These are phyloP conservation scores for Furcifer pardalis DNA, from an alignment of 2,797 vertebrate species.

Conservation along the genomic window DNA sequence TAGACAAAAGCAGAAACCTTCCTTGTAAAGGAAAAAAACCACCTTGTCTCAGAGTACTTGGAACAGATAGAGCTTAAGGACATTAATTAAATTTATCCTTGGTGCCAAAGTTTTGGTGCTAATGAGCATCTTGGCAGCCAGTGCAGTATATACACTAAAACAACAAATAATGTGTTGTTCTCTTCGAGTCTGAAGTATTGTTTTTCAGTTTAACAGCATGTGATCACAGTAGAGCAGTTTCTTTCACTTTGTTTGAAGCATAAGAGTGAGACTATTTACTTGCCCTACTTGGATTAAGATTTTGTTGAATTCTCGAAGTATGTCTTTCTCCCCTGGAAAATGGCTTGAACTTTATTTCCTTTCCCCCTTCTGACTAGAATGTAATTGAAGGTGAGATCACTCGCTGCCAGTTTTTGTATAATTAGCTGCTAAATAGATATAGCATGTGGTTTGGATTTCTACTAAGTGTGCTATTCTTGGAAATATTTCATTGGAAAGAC, in stretches of 20 bases:
- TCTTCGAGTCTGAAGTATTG: neutral
- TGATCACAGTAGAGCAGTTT: neutral
- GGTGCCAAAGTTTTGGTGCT: slow-evolving; percentile 43
- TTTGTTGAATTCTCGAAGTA: neutral
- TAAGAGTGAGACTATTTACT: neutral
- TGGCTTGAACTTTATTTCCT: slow-evolving; percentile 10
- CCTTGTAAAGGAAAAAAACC: slow-evolving; percentile 47
- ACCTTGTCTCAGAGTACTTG: slow-evolving; percentile 53
- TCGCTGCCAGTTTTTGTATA: neutral
- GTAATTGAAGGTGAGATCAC: slow-evolving; percentile 36
- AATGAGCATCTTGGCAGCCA: slow-evolving; percentile 43
- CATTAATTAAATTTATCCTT: slow-evolving; percentile 35
- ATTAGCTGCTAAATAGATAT: slow-evolving; percentile 48
- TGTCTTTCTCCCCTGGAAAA: slow-evolving; percentile 26
- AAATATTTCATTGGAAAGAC: neutral
- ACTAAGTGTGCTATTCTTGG: slow-evolving; percentile 28
- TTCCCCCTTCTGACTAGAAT: slow-evolving; percentile 28
- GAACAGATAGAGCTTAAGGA: slow-evolving; percentile 21
- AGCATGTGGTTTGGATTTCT: slow-evolving; percentile 49
- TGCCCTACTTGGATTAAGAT: neutral
- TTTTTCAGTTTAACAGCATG: neutral
- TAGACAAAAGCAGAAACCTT: slow-evolving; percentile 36
- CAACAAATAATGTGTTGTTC: rapidly evolving
- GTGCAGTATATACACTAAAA: slow-evolving; percentile 16
- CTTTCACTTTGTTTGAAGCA: neutral